A percentile compares a stretch with the other conserved stretches of the same genome.
Conservation (phyloP, 1,140 invertebrate genomes). For the Plutomurus gul region DNA sequence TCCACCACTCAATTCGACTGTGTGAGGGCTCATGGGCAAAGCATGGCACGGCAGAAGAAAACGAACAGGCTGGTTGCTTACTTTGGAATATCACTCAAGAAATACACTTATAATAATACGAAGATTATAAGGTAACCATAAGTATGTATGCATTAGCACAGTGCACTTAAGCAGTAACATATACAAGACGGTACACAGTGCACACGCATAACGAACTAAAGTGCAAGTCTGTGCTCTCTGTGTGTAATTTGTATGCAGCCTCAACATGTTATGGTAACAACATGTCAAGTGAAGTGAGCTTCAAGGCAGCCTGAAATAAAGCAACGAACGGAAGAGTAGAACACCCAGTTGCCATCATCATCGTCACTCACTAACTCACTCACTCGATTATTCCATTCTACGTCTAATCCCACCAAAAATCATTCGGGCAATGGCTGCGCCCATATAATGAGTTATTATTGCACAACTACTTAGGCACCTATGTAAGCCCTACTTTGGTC, state of each 20-base stretch:
- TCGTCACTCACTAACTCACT: background rate
- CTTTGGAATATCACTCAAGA: background rate
- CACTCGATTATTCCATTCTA: background rate
- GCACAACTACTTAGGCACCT: background rate
- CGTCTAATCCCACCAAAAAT: background rate
- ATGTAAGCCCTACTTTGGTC: too few relatives aligned
- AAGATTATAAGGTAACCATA: background rate
- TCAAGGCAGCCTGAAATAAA: background rate
- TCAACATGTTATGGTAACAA: background rate
- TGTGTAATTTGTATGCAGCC: background rate
- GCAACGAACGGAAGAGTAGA: slow-evolving; percentile 18
- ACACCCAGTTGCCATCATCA: slow-evolving; percentile 28
- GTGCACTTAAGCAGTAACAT: too few relatives aligned
- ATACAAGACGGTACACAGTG: too few relatives aligned
- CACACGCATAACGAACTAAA: background rate
- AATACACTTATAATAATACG: background rate
- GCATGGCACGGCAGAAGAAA: background rate
- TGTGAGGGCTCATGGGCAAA: background rate
- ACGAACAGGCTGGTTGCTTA: background rate
- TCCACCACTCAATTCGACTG: slow-evolving; percentile 15
- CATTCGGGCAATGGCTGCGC: background rate
- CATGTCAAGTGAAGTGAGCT: background rate
- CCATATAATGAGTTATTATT: slow-evolving; percentile 19
- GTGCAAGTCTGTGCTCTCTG: background rate
- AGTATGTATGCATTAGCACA: too few relatives aligned